phyloP scores from a whole-genome alignment of 2,797 vertebrate species.

The Jordanella pulchra region DNA sequence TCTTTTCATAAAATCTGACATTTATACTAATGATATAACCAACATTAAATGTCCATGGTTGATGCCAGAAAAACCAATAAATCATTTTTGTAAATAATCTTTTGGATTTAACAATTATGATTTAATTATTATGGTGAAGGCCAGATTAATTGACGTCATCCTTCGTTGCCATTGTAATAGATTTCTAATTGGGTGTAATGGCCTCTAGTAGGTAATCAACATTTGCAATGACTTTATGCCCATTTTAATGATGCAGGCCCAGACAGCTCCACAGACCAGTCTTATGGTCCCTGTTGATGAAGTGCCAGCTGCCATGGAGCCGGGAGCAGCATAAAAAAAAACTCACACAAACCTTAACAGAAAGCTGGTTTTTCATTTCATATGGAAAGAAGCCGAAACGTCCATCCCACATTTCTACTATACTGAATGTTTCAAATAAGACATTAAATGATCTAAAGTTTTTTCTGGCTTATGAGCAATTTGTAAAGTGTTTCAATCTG shows the following conservation, averaged over 20 bases:
- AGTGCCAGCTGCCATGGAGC: conserved; percentile 31
- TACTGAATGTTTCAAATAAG: background rate
- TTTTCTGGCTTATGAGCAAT: background rate
- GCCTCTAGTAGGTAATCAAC: conserved; percentile 68
- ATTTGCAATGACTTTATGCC: conserved; percentile 64
- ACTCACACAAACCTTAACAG: conserved; percentile 49
- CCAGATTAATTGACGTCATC: conserved; percentile 62
- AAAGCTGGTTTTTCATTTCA: conserved; percentile 33
- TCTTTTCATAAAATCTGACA: background rate
- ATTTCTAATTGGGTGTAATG: conserved; percentile 74
- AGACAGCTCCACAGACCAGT: conserved; percentile 24
- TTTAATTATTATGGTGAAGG: conserved; percentile 63
- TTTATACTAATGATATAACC: background rate
- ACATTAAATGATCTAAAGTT: background rate
- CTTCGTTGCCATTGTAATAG: conserved; percentile 66
- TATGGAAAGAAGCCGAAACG: conserved; percentile 13
- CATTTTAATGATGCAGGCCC: conserved; percentile 35
- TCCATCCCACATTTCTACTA: background rate
- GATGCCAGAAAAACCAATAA: conserved; percentile 28
- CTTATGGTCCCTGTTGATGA: conserved; percentile 6
- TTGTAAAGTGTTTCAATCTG: background rate
- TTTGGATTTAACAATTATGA: conserved; percentile 39
- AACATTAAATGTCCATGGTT: conserved; percentile 7
- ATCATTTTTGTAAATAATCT: conserved; percentile 4
- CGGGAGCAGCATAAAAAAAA: conserved; percentile 47